Evolutionary conservation across 2,113 vertebrate genomes (phyloP).

Genomic region (Trogon melanurus): DNA sequence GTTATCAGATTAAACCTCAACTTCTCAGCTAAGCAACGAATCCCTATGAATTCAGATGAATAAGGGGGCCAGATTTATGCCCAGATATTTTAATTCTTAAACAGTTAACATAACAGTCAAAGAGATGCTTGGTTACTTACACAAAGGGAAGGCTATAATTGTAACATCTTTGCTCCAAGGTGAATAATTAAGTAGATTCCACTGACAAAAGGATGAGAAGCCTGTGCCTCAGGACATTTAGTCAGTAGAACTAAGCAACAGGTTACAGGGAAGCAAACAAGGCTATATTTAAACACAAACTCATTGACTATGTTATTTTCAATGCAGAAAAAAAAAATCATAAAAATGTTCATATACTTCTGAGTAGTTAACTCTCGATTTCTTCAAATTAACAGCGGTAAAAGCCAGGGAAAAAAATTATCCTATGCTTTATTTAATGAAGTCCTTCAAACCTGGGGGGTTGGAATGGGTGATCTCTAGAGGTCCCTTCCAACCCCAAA

Average conservation of each 20-base stretch:
- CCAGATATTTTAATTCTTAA: constrained; percentile 51
- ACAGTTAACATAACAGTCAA: constrained; percentile 60
- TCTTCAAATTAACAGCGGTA: background rate
- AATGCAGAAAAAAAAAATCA: background rate
- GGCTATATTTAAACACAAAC: constrained; percentile 48
- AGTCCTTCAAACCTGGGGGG: background rate
- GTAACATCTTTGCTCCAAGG: constrained; percentile 59
- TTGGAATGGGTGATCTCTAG: too few species aligned
- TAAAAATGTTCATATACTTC: background rate
- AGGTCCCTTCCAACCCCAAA: too few species aligned
- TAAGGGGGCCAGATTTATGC: constrained; percentile 41
- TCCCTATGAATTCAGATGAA: background rate
- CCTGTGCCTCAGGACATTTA: constrained; percentile 53
- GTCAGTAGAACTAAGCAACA: constrained; percentile 47
- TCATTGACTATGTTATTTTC: constrained; percentile 14
- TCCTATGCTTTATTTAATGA: background rate
- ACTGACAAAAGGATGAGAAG: constrained; percentile 67
- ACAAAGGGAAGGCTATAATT: constrained; percentile 63
- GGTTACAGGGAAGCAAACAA: constrained; percentile 38
- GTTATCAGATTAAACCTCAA: constrained; percentile 38
- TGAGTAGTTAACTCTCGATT: background rate
- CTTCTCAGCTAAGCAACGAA: background rate
- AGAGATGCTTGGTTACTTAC: constrained; percentile 30
- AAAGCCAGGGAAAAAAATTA: background rate
- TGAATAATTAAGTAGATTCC: constrained; percentile 69